Base-by-base conservation (phyloP, 2,113 vertebrate genomes). In the Elephantulus edwardii region DNA sequence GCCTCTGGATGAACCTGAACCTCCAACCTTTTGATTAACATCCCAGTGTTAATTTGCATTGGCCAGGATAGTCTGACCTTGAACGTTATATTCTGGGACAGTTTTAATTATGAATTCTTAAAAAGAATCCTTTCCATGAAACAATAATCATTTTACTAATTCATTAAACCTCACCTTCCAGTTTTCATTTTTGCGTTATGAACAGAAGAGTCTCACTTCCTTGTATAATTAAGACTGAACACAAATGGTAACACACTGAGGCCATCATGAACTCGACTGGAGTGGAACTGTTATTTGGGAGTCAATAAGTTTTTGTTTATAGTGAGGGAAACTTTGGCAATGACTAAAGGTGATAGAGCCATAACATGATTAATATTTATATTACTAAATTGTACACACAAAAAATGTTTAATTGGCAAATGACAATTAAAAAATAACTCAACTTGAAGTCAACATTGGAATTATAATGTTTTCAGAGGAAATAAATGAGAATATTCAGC, bases 71-170 rank as follows among this genome's bases (percentile, higher is more conserved):
- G 19, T 80, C 44, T 81, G 30, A 76, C 79, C 24, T 71, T 38
- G 58, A 64, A 66, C 3, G 40, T 64, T 80, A 77, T 26, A 35
- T 60, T 58, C 84, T 14, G 75, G 35, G 52, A 3, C 48, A 77
- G 22, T 81, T 83, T 92, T 68, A 70, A 75, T 81, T 84, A 30
- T 72, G 90, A 76, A 68, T 56, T 17, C 54, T n/a, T n/a, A 62
- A 50, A 48, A 88, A 77, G 40, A 13, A 26, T 90, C 17, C 52
- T n/a, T 89, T 64, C 46, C 68, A 60, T 74, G 72, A 85, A 77
- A 40, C 26, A 87, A 75, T 87, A 78, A 42, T 33, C 44, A 42
- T 78, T 81, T 91, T 66, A 9, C 48, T 8, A 81, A 12, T 40
- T 71, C 17, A 72, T 68, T 54, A 42, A 77, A 92, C 60, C 11